Conservation (phyloP, 2,797 vertebrate genomes). For the Scomberomorus guttatus region DNA sequence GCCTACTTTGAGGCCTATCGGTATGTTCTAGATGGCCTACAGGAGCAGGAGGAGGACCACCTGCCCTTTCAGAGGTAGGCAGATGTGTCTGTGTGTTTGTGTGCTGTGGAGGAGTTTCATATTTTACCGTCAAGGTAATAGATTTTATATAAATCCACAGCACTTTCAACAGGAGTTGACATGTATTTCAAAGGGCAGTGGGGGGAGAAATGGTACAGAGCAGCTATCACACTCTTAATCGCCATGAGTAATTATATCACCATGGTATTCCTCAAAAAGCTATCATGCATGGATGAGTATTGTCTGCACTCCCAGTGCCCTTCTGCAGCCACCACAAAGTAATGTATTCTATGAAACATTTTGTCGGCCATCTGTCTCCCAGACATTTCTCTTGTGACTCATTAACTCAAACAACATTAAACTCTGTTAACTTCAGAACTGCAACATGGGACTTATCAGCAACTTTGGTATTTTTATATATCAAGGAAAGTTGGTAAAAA, state of each 20-base stretch:
- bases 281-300: slow-evolving; percentile 19
- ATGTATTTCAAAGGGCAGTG: neutral
- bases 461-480: neutral
- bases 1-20: slow-evolving; percentile 97
- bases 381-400: slow-evolving; percentile 16
- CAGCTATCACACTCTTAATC: slow-evolving; percentile 17
- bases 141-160: slow-evolving; percentile 11
- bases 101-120: slow-evolving; percentile 14
- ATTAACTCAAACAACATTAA: slow-evolving; percentile 8
- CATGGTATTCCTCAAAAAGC: slow-evolving; percentile 6
- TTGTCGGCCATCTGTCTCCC: slow-evolving; percentile 25
- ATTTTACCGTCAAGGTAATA: slow-evolving; percentile 23
- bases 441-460: slow-evolving; percentile 10
- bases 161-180: slow-evolving; percentile 16
- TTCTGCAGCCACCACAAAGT: slow-evolving; percentile 25
- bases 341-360: slow-evolving; percentile 5
- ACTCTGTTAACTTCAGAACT: slow-evolving; percentile 7
- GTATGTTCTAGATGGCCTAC: slow-evolving; percentile 92
- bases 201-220: neutral
- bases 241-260: slow-evolving; percentile 22
- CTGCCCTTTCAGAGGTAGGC: slow-evolving; percentile 92
- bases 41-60: slow-evolving; percentile 87
- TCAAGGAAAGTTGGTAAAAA: neutral
- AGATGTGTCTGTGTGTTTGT: neutral
- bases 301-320: slow-evolving; percentile 1